A percentile compares a stretch with the other conserved stretches of the same genome.
Evolutionary conservation across 2,797 vertebrate species (phyloP).

Genomic region (Sebastes ruberrimus): DNA sequence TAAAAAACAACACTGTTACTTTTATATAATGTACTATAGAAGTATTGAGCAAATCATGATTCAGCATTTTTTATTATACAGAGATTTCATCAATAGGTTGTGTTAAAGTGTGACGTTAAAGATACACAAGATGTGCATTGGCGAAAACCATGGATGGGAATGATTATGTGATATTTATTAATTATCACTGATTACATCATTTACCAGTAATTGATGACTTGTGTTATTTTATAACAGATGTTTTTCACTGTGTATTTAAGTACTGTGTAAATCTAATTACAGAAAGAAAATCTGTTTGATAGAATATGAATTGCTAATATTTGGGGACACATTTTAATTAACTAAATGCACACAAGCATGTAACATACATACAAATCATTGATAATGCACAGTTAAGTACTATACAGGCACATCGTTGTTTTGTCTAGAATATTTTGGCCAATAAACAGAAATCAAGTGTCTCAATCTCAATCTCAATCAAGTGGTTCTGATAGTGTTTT

Average conservation of each 20-base stretch:
- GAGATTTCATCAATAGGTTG: neutral
- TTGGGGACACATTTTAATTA: neutral
- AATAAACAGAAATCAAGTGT: neutral
- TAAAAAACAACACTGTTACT: neutral
- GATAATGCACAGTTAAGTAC: neutral
- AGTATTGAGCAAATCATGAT: neutral
- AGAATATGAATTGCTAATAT: neutral
- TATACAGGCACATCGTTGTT: neutral
- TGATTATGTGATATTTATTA: too few relatives aligned
- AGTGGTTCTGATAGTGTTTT: neutral
- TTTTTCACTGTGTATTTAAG: neutral
- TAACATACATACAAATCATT: neutral
- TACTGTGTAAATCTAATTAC: neutral
- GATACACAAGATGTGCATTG: neutral
- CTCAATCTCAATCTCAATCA: too few relatives aligned
- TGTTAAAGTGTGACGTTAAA: neutral
- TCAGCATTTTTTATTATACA: neutral
- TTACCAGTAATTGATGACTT: too few relatives aligned
- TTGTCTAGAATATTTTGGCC: neutral
- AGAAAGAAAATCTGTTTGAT: neutral
- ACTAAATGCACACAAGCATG: neutral
- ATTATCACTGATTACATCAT: too few relatives aligned
- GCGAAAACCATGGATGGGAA: too few relatives aligned
- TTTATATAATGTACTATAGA: neutral
- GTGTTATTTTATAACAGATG: neutral